Conservation (phyloP, 2,888 invertebrate genomes). For the Melieria crassipennis region DNA sequence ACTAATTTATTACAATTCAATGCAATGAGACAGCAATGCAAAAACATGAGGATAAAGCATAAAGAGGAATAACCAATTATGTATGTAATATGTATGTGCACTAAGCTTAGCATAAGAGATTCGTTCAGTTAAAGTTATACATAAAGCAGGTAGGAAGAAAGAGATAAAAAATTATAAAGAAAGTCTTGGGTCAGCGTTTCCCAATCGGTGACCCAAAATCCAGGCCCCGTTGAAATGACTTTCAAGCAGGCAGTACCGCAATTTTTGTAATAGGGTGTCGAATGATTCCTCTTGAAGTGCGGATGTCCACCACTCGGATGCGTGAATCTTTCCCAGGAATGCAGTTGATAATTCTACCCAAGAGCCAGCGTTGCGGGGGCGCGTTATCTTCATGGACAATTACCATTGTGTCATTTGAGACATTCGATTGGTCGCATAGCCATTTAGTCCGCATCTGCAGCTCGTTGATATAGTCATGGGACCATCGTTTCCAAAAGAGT, state of each 20-base stretch:
- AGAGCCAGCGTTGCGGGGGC: conserved; percentile 22
- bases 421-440: conserved; percentile 19
- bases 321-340: conserved; percentile 6
- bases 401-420: conserved; percentile 22
- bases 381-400: conserved; percentile 32
- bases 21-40: too few relatives aligned
- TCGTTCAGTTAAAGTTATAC: too few relatives aligned
- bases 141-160: too few relatives aligned
- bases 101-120: too few relatives aligned
- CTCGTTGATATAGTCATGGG: conserved; percentile 36
- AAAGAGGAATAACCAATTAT: too few relatives aligned
- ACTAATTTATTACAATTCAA: too few relatives aligned
- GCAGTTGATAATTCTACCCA: conserved; percentile 9
- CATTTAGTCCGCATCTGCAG: conserved; percentile 31
- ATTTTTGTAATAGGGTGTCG: conserved; percentile 22
- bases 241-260: background rate
- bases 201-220: conserved; percentile 2
- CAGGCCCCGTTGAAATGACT: conserved; percentile 10
- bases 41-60: too few relatives aligned
- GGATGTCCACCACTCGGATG: conserved; percentile 22
- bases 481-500: conserved; percentile 33
- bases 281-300: conserved; percentile 25
- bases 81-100: too few relatives aligned
- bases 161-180: too few relatives aligned
- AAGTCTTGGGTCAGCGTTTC: too few relatives aligned